Evolutionary conservation across 2,888 invertebrate genomes (phyloP).

Genomic region (Onchidella celtica): DNA sequence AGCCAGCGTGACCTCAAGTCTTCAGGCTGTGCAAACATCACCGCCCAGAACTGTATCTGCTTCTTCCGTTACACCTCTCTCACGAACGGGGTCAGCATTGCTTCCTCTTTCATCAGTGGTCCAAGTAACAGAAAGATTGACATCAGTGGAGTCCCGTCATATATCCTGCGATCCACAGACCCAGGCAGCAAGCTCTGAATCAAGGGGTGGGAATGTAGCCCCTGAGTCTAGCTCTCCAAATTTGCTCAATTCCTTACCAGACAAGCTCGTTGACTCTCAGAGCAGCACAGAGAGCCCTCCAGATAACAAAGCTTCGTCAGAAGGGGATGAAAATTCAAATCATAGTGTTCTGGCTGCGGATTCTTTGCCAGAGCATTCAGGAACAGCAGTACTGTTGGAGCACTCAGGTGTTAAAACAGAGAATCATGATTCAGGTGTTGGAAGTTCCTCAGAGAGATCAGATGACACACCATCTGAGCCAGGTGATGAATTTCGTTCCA

Average conservation of each 20-base stretch:
- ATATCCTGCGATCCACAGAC: conserved; percentile 19
- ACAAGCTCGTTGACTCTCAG: conserved; percentile 49
- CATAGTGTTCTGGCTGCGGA: conserved; percentile 66
- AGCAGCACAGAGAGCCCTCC: conserved; percentile 49
- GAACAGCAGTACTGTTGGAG: conserved; percentile 61
- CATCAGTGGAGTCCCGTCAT: background rate
- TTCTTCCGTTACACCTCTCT: conserved; percentile 10
- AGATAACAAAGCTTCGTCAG: conserved; percentile 56
- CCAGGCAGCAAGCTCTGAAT: conserved; percentile 46
- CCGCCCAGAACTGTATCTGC: background rate
- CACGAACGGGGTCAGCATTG: conserved; percentile 14
- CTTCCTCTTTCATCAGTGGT: background rate
- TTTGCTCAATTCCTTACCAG: conserved; percentile 55
- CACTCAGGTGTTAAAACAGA: conserved; percentile 62
- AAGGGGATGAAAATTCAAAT: conserved; percentile 71
- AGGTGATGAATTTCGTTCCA: conserved; percentile 69
- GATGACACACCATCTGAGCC: conserved; percentile 73
- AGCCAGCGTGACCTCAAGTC: background rate
- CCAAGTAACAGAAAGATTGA: conserved; percentile 26
- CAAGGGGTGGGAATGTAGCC: conserved; percentile 6
- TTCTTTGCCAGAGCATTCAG: conserved; percentile 55
- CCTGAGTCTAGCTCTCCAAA: conserved; percentile 34
- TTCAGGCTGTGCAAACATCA: conserved; percentile 4
- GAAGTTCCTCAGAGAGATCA: conserved; percentile 74
- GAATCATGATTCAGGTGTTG: conserved; percentile 75